These are phyloP conservation scores for Myodes glareolus DNA, from an alignment of 2,113 vertebrate genomes.

Conservation along the genomic window DNA sequence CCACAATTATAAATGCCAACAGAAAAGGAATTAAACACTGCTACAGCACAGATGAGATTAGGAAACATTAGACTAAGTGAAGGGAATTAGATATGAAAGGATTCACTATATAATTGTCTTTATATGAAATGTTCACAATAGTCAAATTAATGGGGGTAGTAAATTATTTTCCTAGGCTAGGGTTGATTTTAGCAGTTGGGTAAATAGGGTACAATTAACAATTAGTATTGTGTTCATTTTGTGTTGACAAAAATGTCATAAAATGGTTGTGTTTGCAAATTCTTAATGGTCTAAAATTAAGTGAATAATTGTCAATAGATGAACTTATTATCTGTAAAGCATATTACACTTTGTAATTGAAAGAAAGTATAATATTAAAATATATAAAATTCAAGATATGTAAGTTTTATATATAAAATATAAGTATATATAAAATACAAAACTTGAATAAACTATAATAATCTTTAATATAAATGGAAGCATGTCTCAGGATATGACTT, in stretches of 20 bases:
- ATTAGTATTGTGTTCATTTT: neutral
- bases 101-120: conserved; percentile 1
- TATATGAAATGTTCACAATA: conserved; percentile 1
- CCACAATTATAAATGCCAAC: neutral
- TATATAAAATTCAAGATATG: neutral
- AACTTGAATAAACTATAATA: conserved; percentile 7
- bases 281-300: neutral
- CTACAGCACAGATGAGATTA: neutral
- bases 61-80: neutral
- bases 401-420: neutral
- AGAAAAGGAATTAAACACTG: neutral
- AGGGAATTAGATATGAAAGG: neutral
- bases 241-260: conserved; percentile 1
- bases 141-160: neutral
- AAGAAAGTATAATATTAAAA: neutral
- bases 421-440: neutral
- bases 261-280: conserved; percentile 16
- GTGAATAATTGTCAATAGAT: neutral
- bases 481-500: neutral
- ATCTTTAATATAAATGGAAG: neutral
- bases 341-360: neutral
- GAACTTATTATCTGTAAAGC: neutral
- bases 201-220: neutral
- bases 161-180: neutral
- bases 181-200: neutral